Percentiles rank a stretch among this genome's conserved stretches.
These are phyloP conservation scores for Antheraea mylitta DNA, from an alignment of 1,140 invertebrate genomes.

Conservation along the genomic window DNA sequence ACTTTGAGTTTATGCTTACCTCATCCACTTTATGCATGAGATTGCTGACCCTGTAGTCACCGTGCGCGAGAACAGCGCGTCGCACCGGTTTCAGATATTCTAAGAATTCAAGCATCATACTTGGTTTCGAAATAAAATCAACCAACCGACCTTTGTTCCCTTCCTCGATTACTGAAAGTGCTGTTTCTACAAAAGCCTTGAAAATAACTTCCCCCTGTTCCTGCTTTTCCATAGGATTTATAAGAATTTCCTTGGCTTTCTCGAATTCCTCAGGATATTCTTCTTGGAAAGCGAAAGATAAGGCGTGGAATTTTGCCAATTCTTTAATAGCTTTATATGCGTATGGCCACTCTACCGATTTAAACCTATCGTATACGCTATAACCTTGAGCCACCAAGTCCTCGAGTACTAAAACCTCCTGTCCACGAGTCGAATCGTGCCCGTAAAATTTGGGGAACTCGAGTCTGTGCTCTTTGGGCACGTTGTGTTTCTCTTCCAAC, in stretches of 20 bases:
- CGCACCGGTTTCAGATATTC: too few species aligned
- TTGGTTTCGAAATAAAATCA: too few species aligned
- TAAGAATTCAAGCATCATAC: too few species aligned
- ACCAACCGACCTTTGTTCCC: too few species aligned
- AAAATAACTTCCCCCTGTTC: too few species aligned
- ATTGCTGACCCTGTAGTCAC: too few species aligned
- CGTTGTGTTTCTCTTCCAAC: constrained; percentile 26
- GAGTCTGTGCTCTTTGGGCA: constrained; percentile 25
- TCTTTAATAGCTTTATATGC: constrained; percentile 36
- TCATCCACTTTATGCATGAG: too few species aligned
- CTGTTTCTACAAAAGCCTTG: too few species aligned
- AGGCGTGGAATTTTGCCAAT: constrained; percentile 52
- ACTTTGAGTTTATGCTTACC: constrained; percentile 6
- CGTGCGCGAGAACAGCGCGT: too few species aligned
- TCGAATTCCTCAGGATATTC: constrained; percentile 38
- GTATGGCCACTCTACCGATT: constrained; percentile 47
- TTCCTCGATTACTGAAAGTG: too few species aligned
- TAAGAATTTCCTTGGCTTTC: too few species aligned
- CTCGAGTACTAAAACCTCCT: constrained; percentile 51
- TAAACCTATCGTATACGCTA: constrained; percentile 41
- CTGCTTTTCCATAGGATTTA: too few species aligned
- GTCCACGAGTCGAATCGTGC: constrained; percentile 22
- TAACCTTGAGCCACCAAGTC: constrained; percentile 41
- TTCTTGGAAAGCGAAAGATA: constrained; percentile 40
- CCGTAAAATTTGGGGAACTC: constrained; percentile 41